These are phyloP conservation scores for Misgurnus mizolepis DNA, from an alignment of 2,113 vertebrate species.

Conservation along the genomic window DNA sequence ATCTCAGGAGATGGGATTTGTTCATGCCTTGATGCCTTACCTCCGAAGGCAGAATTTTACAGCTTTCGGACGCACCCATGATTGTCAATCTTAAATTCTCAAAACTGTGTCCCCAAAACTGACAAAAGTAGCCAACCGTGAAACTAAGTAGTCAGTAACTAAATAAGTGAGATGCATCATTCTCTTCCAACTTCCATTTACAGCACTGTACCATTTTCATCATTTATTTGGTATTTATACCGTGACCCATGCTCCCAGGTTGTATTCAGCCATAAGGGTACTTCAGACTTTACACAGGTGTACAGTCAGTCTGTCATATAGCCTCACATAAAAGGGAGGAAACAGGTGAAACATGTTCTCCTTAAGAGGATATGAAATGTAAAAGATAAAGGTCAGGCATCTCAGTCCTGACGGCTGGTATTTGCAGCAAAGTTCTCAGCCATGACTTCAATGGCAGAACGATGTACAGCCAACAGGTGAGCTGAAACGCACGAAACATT, in stretches of 20 bases:
- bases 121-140: too few species aligned
- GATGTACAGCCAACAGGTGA: conserved; percentile 39
- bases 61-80: too few species aligned
- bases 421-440: conserved; percentile 62
- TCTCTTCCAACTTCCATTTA: neutral
- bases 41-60: too few species aligned
- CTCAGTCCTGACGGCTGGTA: conserved; percentile 66
- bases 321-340: neutral
- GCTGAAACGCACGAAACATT: conserved; percentile 47
- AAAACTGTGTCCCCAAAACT: too few species aligned
- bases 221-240: neutral
- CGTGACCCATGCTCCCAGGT: neutral
- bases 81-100: too few species aligned
- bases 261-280: conserved; percentile 6
- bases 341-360: conserved; percentile 33
- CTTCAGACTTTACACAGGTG: conserved; percentile 24
- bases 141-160: neutral
- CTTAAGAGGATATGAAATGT: conserved; percentile 58
- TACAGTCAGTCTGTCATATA: conserved; percentile 41
- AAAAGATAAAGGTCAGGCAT: conserved; percentile 66
- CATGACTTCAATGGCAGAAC: conserved; percentile 30
- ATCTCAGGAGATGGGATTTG: too few species aligned
- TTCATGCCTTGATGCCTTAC: too few species aligned
- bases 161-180: neutral
- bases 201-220: neutral